These are phyloP conservation scores for Tenebrio molitor DNA, from an alignment of 1,140 invertebrate genomes.

Conservation along the genomic window DNA sequence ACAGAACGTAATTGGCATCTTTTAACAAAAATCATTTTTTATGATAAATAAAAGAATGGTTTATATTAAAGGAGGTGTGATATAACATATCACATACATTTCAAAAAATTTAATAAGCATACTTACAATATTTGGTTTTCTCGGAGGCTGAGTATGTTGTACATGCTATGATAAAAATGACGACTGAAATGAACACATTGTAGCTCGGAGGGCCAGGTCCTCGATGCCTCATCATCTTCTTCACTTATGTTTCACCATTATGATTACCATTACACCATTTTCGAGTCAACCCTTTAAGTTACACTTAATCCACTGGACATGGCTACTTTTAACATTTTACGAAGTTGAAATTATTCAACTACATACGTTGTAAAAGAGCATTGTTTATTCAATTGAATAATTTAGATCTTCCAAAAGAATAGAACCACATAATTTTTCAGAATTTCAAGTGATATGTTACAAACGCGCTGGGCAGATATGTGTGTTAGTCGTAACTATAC, in stretches of 20 bases:
- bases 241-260: conserved; percentile 45
- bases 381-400: too few relatives aligned
- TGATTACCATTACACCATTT: conserved; percentile 20
- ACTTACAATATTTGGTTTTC: conserved; percentile 63
- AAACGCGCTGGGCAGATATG: conserved; percentile 41
- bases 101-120: too few relatives aligned
- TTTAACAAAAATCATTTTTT: too few relatives aligned
- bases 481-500: conserved; percentile 46
- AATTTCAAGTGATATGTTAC: conserved; percentile 19
- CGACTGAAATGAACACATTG: conserved; percentile 48
- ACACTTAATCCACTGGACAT: conserved; percentile 22
- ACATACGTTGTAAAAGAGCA: too few relatives aligned
- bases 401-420: too few relatives aligned
- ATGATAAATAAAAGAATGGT: too few relatives aligned
- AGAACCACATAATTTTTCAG: not conserved
- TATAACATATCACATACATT: not conserved
- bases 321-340: not conserved
- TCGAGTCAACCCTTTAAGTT: not conserved
- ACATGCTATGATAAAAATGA: conserved; percentile 26
- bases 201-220: conserved; percentile 55
- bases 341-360: too few relatives aligned
- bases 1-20: too few relatives aligned
- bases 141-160: conserved; percentile 51
- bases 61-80: too few relatives aligned
- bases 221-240: conserved; percentile 53